These are phyloP conservation scores for Drosophila acutilabella DNA, from an alignment of 2,888 invertebrate species.

Conservation along the genomic window DNA sequence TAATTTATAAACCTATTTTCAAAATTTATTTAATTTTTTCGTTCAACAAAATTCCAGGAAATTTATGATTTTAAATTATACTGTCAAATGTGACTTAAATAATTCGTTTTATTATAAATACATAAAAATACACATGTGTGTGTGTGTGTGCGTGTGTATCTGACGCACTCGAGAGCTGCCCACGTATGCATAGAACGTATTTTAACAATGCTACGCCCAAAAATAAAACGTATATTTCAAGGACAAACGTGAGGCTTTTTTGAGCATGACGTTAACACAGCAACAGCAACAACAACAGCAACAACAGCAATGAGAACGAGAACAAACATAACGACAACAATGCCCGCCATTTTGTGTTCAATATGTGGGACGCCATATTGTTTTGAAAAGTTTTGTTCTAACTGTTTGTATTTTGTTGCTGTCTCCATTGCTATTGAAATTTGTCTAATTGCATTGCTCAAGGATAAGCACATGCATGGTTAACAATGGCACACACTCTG, in stretches of 20 bases:
- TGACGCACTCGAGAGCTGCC: constrained; percentile 13
- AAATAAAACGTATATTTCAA: constrained; percentile 32
- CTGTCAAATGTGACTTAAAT: no score
- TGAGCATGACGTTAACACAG: constrained; percentile 4
- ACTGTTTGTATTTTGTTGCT: constrained; percentile 29
- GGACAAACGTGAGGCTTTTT: constrained; percentile 21
- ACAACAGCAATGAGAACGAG: no score
- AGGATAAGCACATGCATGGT: constrained; percentile 53
- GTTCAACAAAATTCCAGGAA: no score
- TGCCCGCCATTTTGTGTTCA: constrained; percentile 51
- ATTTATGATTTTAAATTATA: no score
- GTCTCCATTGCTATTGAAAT: constrained; percentile 39
- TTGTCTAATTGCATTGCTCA: constrained; percentile 69
- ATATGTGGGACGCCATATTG: constrained; percentile 46
- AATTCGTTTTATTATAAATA: no score
- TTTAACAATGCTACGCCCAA: constrained; percentile 15
- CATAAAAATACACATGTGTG: no score
- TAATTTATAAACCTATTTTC: no score
- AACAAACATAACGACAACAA: neutral
- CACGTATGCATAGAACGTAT: constrained; percentile 19
- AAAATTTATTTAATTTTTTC: no score
- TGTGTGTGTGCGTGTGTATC: constrained; percentile 3
- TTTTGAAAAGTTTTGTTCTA: constrained; percentile 42
- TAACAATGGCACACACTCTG: constrained; percentile 32
- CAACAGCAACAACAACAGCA: neutral